Base-by-base conservation (phyloP, 2,888 invertebrate genomes). In the Miltochrista miniata region DNA sequence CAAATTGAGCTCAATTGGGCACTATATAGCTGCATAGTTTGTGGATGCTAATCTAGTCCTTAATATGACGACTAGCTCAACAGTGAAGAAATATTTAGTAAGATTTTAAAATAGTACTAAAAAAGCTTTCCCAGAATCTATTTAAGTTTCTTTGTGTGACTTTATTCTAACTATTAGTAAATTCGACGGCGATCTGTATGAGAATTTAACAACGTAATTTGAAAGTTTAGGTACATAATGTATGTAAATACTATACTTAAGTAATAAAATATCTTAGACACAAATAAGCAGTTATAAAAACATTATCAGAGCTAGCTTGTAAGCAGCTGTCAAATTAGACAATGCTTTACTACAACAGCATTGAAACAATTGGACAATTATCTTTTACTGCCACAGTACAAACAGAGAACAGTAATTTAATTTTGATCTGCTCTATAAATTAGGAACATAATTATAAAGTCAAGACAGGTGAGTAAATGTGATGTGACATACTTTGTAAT, bases 271-370 rank as follows among this genome's bases (percentile, higher is more conserved):
- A 61, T 54, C 61, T 65, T 63, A 65, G 59, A 56, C 54, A 47
- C 50, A 37, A 61, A 29, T 51, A 65, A 66, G 65, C 61, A 48
- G 49, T 56, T 65, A 66, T 59, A 59, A 66, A 64, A 65, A 59
- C 50, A 39, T 51, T 35, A 50, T 45, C 50, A 35, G 11, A 42
- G 48, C 43, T 45, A 31, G 39, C 48, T 39, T 12, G n/a, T 10
- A 56, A 48, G n/a, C 35, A 45, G 44, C 54, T 49, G 58, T 50
- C 57, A 40, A 51, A 54, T 51, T 43, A 7, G 0, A 11, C 36
- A 43, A 31, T 49, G 50, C 49, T 34, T 15, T 34, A 13, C 38
- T 43, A 30, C 35, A 13, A 37, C 44, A 18, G 47, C 24, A 43
- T 47, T 31, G 8, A 18, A 24, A 30, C 29, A 45, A 57, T 43